Base-by-base conservation (phyloP, 2,797 vertebrate genomes). In the Pangasius larnaudii region DNA sequence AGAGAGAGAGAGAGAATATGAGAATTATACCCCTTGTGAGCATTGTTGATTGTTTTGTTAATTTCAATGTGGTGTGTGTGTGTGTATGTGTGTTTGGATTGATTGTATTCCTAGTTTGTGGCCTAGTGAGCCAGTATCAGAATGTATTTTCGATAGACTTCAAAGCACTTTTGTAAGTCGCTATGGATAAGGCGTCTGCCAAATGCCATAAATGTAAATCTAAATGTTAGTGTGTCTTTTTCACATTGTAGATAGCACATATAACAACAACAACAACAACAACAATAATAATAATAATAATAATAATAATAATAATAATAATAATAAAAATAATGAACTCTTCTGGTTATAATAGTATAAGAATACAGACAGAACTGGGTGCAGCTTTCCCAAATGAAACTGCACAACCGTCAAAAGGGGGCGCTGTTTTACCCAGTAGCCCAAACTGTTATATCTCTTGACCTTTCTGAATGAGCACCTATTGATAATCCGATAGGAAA, bases 401-500 rank as follows among this genome's bases (percentile, higher is more conserved):
- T 30, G 6, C 39, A 82, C 13, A 82, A 46, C 79, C 13, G 58
- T 65, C 33, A 49, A 61, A 24, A 81, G 77, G 42, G 84, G 75
- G 83, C 77, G 49, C 78, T 87, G 89, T 75, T 82, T 82, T 58
- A 59, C 39, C 42, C 49, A 65, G 9, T 36, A 9, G 36, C 49
- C 27, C 7, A 58, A n/a, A 74, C 22, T 83, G 46, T 27, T 78
- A 9, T 4, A 46, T 51, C 67, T 65, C 3, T 49, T 67, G 36
- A 18, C 49, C 39, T 84, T 22, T 51, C 30, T 13, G 75, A 69
- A 74, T 51, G 83, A 85, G 3, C 30, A 79, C 18, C 19, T 81
- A 59, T 61, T 61, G 56, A 9, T 81, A 46, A 63, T 82, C 58
- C 36, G 5, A 59, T 61, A 81, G 9, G 27, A 63, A 83, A 49